Base-by-base conservation (phyloP, 2,797 vertebrate genomes). In the Poliocrania exsul region DNA sequence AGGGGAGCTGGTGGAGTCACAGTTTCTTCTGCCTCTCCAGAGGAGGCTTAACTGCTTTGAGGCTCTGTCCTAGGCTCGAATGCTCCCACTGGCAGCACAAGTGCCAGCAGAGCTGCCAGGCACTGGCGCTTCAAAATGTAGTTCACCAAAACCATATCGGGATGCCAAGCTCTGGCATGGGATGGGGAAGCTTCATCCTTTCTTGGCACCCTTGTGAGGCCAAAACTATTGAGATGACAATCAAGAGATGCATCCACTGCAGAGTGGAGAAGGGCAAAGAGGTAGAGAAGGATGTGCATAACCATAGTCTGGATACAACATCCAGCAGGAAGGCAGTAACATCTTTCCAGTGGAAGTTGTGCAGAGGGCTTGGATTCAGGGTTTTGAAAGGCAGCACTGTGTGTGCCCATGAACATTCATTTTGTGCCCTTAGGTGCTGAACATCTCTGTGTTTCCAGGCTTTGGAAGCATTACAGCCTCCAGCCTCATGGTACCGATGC, bases 1-100 rank as follows among this genome's bases (percentile, higher is more conserved):
- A 44, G 24, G 20, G 71, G 33, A 65, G 21, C 16, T 66, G 33
- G 26, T 56, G 37, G 38, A 47, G 40, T 18, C 14, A 20, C 26
- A 29, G 58, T 18, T 81, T 15, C 61, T 84, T 44, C 26, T 71
- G 21, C 58, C 67, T 82, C 9, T 8, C 25, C 7, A 16, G n/a
- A 64, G 50, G 33, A 75, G 62, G 20, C 35, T 47, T 70, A 35
- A 31, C 17, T 13, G 10, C 28, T 26, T 5, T 35, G 57, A 37
- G 61, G 33, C 20, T 78, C 49, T 71, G 70, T 38, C 40, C 31
- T 38, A 72, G 31, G 31, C 44, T 93, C 4, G 5, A 44, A 25
- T 28, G 38, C 88, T 96, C 86, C 95, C 94, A 78, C 90, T 96
- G 96, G 90, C 91, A 88, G 61, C 71, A 74, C 57, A 54, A 90